Conservation (phyloP, 2,113 vertebrate genomes). For the Plestiodon gilberti region DNA sequence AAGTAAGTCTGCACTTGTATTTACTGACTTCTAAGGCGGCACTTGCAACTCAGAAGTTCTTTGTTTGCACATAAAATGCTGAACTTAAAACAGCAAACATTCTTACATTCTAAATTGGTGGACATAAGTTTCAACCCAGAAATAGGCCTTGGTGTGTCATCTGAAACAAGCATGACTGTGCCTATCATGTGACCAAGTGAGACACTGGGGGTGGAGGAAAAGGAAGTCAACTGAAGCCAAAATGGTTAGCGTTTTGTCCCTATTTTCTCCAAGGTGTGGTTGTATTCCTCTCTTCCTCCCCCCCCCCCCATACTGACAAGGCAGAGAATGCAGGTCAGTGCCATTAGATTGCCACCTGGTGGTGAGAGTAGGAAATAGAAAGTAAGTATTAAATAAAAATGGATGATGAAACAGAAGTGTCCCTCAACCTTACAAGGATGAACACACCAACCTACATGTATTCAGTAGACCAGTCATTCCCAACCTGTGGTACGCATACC, state of each 20-base stretch:
- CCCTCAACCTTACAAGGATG: no score
- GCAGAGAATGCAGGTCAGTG: slow-evolving; percentile 54
- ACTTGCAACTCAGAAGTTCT: background rate
- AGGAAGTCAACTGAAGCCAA: background rate
- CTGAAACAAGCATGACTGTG: background rate
- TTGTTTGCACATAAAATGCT: background rate
- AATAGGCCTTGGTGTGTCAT: background rate
- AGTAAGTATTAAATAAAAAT: slow-evolving; percentile 9
- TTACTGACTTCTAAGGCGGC: background rate
- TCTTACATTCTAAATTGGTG: background rate
- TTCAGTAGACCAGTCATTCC: no score
- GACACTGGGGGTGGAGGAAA: background rate
- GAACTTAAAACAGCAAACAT: background rate
- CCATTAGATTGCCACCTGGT: slow-evolving; percentile 72
- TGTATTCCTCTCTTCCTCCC: slow-evolving; percentile 12
- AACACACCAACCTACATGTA: no score
- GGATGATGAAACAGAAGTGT: slow-evolving; percentile 33
- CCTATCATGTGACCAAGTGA: background rate
- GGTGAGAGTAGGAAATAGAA: slow-evolving; percentile 54
- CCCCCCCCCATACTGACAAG: background rate
- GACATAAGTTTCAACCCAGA: background rate
- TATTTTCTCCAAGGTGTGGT: slow-evolving; percentile 14
- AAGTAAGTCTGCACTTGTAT: background rate
- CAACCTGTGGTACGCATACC: no score
- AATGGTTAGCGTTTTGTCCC: slow-evolving; percentile 26